Evolutionary conservation across 2,888 invertebrate genomes (phyloP), one percentile per base, ranked within the genome.

Genomic region (Dynastes hyllus): DNA sequence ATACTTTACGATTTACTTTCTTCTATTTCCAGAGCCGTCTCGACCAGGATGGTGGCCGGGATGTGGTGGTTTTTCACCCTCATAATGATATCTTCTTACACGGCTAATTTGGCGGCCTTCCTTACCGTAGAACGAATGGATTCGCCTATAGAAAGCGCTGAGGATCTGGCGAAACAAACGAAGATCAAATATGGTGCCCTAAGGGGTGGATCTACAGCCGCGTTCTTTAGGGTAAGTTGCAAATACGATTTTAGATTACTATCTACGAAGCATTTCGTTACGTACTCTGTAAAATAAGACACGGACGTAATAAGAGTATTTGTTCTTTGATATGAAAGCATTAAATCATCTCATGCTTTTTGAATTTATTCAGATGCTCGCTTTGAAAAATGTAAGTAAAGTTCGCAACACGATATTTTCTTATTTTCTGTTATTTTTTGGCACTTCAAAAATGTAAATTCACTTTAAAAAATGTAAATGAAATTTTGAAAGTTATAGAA

Each of bases 51-150:
- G 93, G 94, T 97, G 9, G 96, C 95, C 1, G 97, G 97, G 53
- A 96, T 97, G 93, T 96, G 96, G 96, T 97, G 97, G 97, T 97
- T 97, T 89, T 97, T 97, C 89, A 97, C 96, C 0, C 90, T 97
- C 69, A 97, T 98, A 85, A 97, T 98, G 96, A 97, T 98, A 83
- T 97, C 97, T 0, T 97, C 97, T 6, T 98, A 98, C 89, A 98
- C 98, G 27, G 98, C 98, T 77, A 98, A 98, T 90, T 90, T 98
- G 85, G 98, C 98, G 67, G 98, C 98, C 8, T 98, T 98, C 87
- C 91, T 98, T 3, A 98, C 98, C 0, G 96, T 96, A 16, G 97
- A 96, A 86, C 91, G 97, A 84, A 97, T 97, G 96, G 97, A 97
- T 84, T 95, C 96, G 9, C 97, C 98, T 0, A 98, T 99, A 78